Evolutionary conservation across 2,888 invertebrate genomes (phyloP).

Genomic region (Caenorhabditis sp.): DNA sequence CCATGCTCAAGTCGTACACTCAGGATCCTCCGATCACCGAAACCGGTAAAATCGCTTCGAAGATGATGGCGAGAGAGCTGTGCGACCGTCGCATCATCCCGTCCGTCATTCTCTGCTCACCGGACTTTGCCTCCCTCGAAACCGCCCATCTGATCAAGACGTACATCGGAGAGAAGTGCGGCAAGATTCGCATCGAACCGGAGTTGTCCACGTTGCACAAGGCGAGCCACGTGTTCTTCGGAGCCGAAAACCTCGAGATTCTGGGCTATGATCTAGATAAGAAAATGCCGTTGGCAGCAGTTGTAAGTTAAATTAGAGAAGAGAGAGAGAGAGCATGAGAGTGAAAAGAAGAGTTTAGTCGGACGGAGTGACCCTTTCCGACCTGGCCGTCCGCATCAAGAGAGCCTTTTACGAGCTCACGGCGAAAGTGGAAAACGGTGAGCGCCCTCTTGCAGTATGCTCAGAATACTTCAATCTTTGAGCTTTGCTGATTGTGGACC

Average conservation of each 20-base stretch:
- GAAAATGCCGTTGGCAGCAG: constrained; percentile 10
- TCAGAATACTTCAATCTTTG: background rate
- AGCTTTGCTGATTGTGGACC: constrained; percentile 49
- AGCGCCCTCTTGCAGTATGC: background rate
- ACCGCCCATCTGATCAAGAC: constrained; percentile 56
- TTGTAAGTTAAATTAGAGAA: constrained; percentile 21
- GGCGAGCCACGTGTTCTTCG: constrained; percentile 35
- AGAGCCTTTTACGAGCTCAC: constrained; percentile 48
- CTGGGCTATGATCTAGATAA: constrained; percentile 35
- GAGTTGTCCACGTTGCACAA: constrained; percentile 51
- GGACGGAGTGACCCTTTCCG: constrained; percentile 5
- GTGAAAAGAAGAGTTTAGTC: constrained; percentile 12
- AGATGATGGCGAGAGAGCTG: constrained; percentile 60
- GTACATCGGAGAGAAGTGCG: constrained; percentile 47
- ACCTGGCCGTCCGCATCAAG: constrained; percentile 30
- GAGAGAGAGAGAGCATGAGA: background rate
- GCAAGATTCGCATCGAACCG: constrained; percentile 49
- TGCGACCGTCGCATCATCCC: constrained; percentile 42
- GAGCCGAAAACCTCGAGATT: background rate
- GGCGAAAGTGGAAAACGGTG: constrained; percentile 25
- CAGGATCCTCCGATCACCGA: constrained; percentile 63
- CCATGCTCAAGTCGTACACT: constrained; percentile 51
- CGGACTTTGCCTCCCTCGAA: constrained; percentile 62
- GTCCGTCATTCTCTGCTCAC: constrained; percentile 53
- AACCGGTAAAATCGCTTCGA: constrained; percentile 54